Evolutionary conservation across 2,113 vertebrate genomes (phyloP).

Genomic region (Siniperca chuatsi): DNA sequence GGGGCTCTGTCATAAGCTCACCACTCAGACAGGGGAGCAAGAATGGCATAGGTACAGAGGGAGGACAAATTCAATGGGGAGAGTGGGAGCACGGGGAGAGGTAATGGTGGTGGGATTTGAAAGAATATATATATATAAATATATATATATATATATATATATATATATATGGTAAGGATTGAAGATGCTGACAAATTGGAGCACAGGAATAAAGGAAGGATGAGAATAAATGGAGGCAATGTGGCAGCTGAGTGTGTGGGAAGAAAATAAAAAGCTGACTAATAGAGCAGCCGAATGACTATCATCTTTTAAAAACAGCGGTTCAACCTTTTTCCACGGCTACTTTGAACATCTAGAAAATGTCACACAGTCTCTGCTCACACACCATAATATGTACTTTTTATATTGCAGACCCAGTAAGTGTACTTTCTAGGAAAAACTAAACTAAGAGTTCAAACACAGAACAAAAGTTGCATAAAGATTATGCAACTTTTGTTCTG

Average conservation of each 20-base stretch:
- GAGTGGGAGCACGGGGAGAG: slow-evolving; percentile 7
- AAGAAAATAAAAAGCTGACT: slow-evolving; percentile 14
- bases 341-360: slow-evolving; percentile 39
- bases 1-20: slow-evolving; percentile 14
- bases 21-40: slow-evolving; percentile 15
- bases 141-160: not conserved
- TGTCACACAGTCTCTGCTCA: not conserved
- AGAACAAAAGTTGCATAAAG: too few species aligned
- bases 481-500: not conserved
- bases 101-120: slow-evolving; percentile 16
- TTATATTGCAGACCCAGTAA: not conserved
- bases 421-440: not conserved
- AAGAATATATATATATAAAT: not conserved
- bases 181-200: not conserved
- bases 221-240: not conserved
- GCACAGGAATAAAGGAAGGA: not conserved
- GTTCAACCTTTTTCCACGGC: slow-evolving; percentile 17
- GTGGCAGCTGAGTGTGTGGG: slow-evolving; percentile 7
- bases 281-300: slow-evolving; percentile 1
- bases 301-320: slow-evolving; percentile 19
- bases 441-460: not conserved
- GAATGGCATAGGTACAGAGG: not conserved
- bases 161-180: not conserved
- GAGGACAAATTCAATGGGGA: slow-evolving; percentile 8
- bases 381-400: not conserved